phyloP scores from a whole-genome alignment of 1,140 invertebrate species.

The Aphaenogaster floridana region DNA sequence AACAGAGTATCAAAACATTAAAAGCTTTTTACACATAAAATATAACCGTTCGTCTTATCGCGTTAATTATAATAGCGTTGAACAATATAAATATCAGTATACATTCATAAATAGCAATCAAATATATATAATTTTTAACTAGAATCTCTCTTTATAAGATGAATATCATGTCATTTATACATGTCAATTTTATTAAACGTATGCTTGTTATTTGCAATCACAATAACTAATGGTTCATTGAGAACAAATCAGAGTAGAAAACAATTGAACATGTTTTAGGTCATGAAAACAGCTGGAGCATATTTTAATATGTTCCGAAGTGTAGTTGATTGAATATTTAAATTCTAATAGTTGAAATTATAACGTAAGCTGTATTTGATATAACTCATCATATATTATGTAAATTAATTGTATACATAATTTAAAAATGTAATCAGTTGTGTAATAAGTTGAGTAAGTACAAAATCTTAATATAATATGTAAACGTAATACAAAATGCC shows the following conservation, averaged over 20 bases:
- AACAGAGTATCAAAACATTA: background rate
- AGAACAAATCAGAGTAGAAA: background rate
- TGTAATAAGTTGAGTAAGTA: background rate
- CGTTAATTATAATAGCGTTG: background rate
- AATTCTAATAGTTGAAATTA: slow-evolving; percentile 11
- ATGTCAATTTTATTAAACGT: background rate
- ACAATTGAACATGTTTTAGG: slow-evolving; percentile 57
- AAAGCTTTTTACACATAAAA: background rate
- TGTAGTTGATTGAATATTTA: slow-evolving; percentile 18
- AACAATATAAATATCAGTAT: background rate
- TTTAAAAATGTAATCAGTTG: background rate
- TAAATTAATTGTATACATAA: background rate
- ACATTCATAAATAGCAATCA: background rate
- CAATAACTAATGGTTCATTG: background rate
- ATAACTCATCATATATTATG: background rate
- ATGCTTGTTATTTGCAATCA: background rate
- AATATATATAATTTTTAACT: background rate
- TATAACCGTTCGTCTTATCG: no score
- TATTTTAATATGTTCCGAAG: slow-evolving; percentile 72
- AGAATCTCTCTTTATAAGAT: background rate
- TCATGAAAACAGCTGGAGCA: slow-evolving; percentile 74
- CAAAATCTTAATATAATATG: background rate
- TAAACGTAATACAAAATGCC: background rate
- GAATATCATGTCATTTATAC: background rate
- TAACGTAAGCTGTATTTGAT: background rate